Evolutionary conservation across 2,888 invertebrate genomes (phyloP), one percentile per base, ranked within the genome.

Genomic region (Volucella inflata): DNA sequence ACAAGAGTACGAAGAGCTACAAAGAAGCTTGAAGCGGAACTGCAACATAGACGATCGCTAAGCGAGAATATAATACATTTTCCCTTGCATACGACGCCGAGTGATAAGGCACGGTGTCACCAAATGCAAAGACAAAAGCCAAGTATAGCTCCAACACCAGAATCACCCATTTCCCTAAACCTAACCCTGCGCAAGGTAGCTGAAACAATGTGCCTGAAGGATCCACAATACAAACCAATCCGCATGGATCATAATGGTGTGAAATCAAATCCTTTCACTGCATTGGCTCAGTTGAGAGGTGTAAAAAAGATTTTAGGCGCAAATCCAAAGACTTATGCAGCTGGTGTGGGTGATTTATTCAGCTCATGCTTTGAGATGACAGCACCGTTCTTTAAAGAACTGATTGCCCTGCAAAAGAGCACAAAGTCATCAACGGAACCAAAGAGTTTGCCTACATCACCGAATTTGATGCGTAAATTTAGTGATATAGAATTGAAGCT

Each of bases 181-280:
- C 87, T 93, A 48, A 93, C 94, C 8, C 93, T 95, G 72, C 94
- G 94, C 76, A 95, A 95, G 88, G 95, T 97, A 9, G 97, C 96
- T 65, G 96, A 97, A 92, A 95, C 96, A 83, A 98, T 98, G 95
- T 95, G 97, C 91, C 94, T 96, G 88, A 95, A 96, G 88, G 97
- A 97, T 93, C 94, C 96, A 71, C 96, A 96, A 92, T 96, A 97
- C 91, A 95, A 95, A 89, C 96, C 95, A 2, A 93, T 94, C 88
- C 89, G 87, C 10, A 89, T 90, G 76, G 92, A 91, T 80, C 90
- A 91, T 71, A 90, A 91, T 65, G 92, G 91, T 17, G 91, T 90
- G 65, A 94, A 94, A 87, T 93, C 94, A 59, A 96, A 96, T 92
- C 96, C 96, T 0, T 96, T 96, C 90, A 94, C 95, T 77, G 94